These are phyloP conservation scores for Cheilosia soror DNA, from an alignment of 2,888 invertebrate species.

Conservation along the genomic window DNA sequence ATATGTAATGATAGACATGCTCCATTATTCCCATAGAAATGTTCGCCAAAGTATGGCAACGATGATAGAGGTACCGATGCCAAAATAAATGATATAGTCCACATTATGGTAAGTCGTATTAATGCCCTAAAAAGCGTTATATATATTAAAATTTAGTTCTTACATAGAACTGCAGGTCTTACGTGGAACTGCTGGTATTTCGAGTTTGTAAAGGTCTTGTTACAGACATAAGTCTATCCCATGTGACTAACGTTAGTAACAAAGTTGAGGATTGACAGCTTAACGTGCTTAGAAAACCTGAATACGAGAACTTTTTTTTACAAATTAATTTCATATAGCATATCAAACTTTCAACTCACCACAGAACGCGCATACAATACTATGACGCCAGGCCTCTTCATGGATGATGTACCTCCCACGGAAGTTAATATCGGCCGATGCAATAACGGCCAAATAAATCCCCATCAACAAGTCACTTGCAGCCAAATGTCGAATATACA, in stretches of 20 bases:
- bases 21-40: conserved; percentile 86
- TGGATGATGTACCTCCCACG: conserved; percentile 86
- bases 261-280: conserved; percentile 87
- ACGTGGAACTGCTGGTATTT: conserved; percentile 80
- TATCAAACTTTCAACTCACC: conserved; percentile 81
- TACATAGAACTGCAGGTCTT: conserved; percentile 24
- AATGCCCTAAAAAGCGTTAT: conserved; percentile 82
- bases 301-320: conserved; percentile 47
- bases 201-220: conserved; percentile 85
- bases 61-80: conserved; percentile 85
- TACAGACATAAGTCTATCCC: conserved; percentile 87
- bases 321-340: neutral
- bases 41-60: conserved; percentile 85
- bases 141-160: neutral
- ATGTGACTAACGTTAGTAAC: conserved; percentile 86
- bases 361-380: conserved; percentile 85
- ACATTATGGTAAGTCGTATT: conserved; percentile 84
- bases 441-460: conserved; percentile 86
- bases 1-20: conserved; percentile 86
- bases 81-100: conserved; percentile 84
- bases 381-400: conserved; percentile 86
- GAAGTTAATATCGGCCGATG: conserved; percentile 84
- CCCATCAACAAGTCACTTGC: conserved; percentile 87
- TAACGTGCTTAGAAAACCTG: conserved; percentile 86
- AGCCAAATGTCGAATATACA: conserved; percentile 87